phyloP scores from a whole-genome alignment of 2,113 vertebrate species.

The Mus musculus region DNA sequence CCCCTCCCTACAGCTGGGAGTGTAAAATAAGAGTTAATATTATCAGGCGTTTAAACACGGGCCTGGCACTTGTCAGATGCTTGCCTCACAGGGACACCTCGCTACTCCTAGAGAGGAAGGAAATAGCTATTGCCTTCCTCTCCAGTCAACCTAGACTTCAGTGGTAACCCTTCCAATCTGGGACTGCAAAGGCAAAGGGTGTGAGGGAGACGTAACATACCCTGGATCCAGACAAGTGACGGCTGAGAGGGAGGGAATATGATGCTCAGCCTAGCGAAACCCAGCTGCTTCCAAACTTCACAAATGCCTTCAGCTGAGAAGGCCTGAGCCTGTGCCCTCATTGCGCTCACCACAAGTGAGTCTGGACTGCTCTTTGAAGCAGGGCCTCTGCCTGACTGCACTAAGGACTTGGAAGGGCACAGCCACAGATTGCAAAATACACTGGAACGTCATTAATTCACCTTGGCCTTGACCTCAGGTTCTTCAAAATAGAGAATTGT shows the following conservation, averaged over 20 bases:
- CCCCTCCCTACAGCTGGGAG: neutral
- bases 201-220: neutral
- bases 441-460: neutral
- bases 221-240: neutral
- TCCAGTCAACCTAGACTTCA: neutral
- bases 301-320: neutral
- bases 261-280: neutral
- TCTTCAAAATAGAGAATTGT: neutral
- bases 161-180: neutral
- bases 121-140: neutral
- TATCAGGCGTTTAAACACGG: neutral
- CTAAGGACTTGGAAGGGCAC: neutral
- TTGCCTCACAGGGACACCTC: neutral
- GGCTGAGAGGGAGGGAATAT: rapidly evolving
- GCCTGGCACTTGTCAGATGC: no score
- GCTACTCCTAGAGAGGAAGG: rapidly evolving
- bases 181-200: neutral
- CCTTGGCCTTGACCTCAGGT: neutral
- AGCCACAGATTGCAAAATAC: neutral
- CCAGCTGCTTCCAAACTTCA: neutral
- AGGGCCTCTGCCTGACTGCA: neutral
- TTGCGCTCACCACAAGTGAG: rapidly evolving
- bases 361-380: neutral
- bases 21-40: no score
- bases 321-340: neutral